Conservation (phyloP, 2,797 vertebrate species). For the Vultur gryphus region DNA sequence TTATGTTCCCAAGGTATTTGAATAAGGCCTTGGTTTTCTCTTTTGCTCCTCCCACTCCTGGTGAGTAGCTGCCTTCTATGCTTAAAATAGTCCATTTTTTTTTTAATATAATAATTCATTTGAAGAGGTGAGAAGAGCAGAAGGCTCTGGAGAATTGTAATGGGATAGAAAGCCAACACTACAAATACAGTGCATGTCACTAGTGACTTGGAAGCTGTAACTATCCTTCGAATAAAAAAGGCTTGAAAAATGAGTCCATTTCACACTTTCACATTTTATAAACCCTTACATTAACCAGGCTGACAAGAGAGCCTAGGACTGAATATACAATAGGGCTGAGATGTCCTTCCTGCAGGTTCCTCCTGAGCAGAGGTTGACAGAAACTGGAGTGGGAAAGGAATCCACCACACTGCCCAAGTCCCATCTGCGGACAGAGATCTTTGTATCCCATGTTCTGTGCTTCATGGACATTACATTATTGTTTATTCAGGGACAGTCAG, state of each 20-base stretch:
- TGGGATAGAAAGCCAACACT: background rate
- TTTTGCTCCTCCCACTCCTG: background rate
- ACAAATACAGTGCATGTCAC: background rate
- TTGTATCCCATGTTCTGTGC: background rate
- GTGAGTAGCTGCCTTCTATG: background rate
- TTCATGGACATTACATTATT: background rate
- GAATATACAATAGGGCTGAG: background rate
- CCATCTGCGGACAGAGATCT: background rate
- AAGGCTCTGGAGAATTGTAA: background rate
- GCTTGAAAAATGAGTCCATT: background rate
- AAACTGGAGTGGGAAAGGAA: background rate
- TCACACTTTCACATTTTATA: background rate
- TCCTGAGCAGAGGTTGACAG: background rate
- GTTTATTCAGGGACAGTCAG: background rate
- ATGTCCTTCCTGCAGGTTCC: background rate
- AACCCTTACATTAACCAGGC: background rate
- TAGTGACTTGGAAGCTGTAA: background rate
- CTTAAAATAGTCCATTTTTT: background rate
- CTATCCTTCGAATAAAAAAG: background rate
- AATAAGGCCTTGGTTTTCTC: background rate
- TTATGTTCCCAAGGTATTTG: background rate
- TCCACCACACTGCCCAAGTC: fast-evolving
- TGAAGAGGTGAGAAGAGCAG: background rate
- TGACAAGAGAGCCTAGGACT: background rate
- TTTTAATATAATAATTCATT: background rate